A percentile compares a stretch with the other conserved stretches of the same genome.
phyloP scores from a whole-genome alignment of 2,113 vertebrate species.

The Arothron firmamentum region DNA sequence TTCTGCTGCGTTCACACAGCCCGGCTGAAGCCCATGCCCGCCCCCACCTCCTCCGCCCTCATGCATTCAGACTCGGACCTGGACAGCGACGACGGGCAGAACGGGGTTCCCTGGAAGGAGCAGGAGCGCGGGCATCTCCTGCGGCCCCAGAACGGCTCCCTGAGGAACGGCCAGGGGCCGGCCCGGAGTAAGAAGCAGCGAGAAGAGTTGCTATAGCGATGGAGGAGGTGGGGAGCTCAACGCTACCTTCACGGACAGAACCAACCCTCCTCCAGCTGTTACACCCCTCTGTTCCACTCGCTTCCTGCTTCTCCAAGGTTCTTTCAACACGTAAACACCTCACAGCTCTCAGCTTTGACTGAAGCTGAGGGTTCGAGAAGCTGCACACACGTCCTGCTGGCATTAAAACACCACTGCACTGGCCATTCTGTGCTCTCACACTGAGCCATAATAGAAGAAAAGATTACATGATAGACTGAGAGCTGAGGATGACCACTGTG shows the following conservation, averaged over 20 bases:
- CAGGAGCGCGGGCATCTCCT: constrained; percentile 90
- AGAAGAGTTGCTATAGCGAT: constrained; percentile 74
- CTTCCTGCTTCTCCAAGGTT: constrained; percentile 12
- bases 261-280: constrained; percentile 4
- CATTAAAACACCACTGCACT: constrained; percentile 11
- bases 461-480: constrained; percentile 8
- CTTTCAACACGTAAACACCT: constrained; percentile 34
- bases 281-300: constrained; percentile 7
- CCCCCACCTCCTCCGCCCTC: constrained; percentile 86
- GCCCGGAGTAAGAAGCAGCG: constrained; percentile 80
- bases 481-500: constrained; percentile 26
- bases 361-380: constrained; percentile 9
- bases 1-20: constrained; percentile 59
- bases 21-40: constrained; percentile 80
- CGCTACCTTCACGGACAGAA: constrained; percentile 17
- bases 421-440: constrained; percentile 37
- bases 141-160: constrained; percentile 86
- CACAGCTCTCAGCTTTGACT: constrained; percentile 6
- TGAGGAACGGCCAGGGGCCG: constrained; percentile 87
- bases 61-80: constrained; percentile 96
- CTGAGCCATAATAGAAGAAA: constrained; percentile 57
- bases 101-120: constrained; percentile 85
- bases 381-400: constrained; percentile 42
- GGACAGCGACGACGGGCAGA: constrained; percentile 91
- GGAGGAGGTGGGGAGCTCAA: constrained; percentile 20